Percentiles rank a stretch among this genome's conserved stretches.
phyloP scores from a whole-genome alignment of 1,140 invertebrate species.

The Sinella curviseta region DNA sequence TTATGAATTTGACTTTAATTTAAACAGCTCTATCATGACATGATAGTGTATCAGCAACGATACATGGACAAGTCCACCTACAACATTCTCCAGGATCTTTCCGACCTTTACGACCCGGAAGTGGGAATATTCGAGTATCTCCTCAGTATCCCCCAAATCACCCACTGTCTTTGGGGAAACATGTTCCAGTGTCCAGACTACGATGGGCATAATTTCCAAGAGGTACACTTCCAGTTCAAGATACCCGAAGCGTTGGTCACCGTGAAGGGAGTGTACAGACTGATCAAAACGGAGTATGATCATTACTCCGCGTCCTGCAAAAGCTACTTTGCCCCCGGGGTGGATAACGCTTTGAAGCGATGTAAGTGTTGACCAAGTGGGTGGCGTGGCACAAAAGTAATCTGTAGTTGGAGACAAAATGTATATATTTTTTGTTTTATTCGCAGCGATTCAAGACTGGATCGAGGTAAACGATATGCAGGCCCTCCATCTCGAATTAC shows the following conservation, averaged over 20 bases:
- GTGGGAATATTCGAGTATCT: constrained; percentile 39
- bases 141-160: constrained; percentile 33
- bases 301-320: constrained; percentile 39
- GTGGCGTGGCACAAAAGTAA: too few species aligned
- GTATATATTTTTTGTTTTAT: too few species aligned
- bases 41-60: constrained; percentile 35
- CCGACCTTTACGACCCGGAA: constrained; percentile 44
- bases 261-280: constrained; percentile 37
- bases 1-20: constrained; percentile 21
- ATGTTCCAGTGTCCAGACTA: constrained; percentile 31
- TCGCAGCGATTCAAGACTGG: constrained; percentile 40
- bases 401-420: background rate
- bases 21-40: constrained; percentile 42
- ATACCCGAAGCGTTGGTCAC: constrained; percentile 38
- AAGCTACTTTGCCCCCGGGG: constrained; percentile 40
- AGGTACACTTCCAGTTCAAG: constrained; percentile 43
- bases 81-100: constrained; percentile 32
- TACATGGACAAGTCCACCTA: constrained; percentile 40
- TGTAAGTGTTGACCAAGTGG: constrained; percentile 39
- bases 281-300: constrained; percentile 44
- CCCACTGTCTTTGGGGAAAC: constrained; percentile 42
- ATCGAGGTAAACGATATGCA: background rate
- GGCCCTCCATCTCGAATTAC: constrained; percentile 2
- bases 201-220: constrained; percentile 35
- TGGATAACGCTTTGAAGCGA: constrained; percentile 38